Evolutionary conservation across 2,113 vertebrate genomes (phyloP).

Genomic region (Ictalurus punctatus): DNA sequence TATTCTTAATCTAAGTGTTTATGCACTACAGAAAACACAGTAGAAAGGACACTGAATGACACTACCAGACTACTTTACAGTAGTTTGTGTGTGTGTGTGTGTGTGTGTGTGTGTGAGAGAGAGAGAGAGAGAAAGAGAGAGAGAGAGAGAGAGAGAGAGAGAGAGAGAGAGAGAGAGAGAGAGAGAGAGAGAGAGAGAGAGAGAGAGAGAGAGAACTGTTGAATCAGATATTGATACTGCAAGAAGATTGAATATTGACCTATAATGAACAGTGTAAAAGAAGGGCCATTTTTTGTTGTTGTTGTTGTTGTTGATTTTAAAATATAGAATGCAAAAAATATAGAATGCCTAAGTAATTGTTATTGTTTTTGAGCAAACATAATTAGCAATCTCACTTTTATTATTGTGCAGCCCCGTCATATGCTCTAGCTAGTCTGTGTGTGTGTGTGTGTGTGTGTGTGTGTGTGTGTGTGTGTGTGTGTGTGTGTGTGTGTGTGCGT

Average conservation of each 20-base stretch:
- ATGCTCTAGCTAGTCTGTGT: neutral
- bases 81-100: too few species aligned
- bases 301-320: neutral
- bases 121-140: too few species aligned
- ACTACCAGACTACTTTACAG: too few species aligned
- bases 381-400: neutral
- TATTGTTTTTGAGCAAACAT: neutral
- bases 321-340: neutral
- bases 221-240: neutral
- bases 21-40: too few species aligned
- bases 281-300: neutral
- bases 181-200: too few species aligned
- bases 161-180: too few species aligned
- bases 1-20: too few species aligned
- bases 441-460: neutral
- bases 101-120: too few species aligned
- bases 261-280: neutral
- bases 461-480: constrained; percentile 18
- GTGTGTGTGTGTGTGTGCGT: neutral
- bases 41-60: too few species aligned
- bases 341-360: neutral
- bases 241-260: neutral
- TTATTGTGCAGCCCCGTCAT: neutral
- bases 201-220: too few species aligned
- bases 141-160: too few species aligned